Evolutionary conservation across 2,113 vertebrate genomes (phyloP).

Genomic region (Macrotis lagotis): DNA sequence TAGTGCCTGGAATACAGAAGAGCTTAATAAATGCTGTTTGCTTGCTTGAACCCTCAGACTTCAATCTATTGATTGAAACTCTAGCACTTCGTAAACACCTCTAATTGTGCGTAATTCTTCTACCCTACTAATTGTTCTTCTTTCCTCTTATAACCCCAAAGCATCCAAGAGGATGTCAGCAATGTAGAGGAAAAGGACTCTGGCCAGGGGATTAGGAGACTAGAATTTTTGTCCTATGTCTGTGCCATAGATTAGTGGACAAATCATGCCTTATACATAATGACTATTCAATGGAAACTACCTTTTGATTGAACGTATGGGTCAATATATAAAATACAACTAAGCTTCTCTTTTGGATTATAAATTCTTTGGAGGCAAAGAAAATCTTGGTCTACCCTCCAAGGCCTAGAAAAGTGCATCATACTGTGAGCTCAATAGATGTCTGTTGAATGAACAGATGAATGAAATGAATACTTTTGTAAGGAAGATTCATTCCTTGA

Average conservation of each 20-base stretch:
- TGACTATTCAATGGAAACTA: not conserved
- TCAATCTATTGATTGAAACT: too few species aligned
- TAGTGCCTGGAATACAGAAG: too few species aligned
- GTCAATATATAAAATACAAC: not conserved
- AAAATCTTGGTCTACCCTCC: not conserved
- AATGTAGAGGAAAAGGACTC: too few species aligned
- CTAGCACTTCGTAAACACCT: too few species aligned
- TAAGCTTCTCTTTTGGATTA: not conserved
- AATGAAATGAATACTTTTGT: not conserved
- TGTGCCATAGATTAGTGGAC: not conserved
- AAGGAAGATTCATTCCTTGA: not conserved
- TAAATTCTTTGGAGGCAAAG: slow-evolving; percentile 6
- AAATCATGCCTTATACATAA: not conserved
- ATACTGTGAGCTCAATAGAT: not conserved
- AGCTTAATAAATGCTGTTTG: too few species aligned
- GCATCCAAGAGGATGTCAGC: too few species aligned
- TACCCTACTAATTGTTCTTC: too few species aligned
- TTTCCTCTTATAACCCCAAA: too few species aligned
- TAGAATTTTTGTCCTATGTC: not conserved
- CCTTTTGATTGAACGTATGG: not conserved
- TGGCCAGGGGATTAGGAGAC: too few species aligned
- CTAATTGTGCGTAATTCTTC: too few species aligned
- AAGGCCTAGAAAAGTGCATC: not conserved
- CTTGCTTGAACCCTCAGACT: too few species aligned
- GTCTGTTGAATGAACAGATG: not conserved